Percentiles rank a stretch among this genome's conserved stretches.
Evolutionary conservation across 2,888 invertebrate genomes (phyloP).

Genomic region (Coleophora deauratella): DNA sequence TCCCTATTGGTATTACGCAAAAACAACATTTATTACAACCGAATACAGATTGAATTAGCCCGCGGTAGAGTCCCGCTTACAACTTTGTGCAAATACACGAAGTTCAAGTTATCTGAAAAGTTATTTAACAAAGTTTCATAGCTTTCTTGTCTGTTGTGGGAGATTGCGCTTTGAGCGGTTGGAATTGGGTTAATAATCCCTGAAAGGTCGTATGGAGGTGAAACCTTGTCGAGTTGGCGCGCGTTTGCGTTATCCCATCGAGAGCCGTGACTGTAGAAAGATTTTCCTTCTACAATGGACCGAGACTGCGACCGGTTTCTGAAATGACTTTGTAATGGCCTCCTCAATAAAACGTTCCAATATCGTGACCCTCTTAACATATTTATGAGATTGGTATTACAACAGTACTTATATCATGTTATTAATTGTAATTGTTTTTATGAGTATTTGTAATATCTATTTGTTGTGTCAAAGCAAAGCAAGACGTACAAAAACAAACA

Average conservation of each 20-base stretch:
- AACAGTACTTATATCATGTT: conserved; percentile 27
- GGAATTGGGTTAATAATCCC: conserved; percentile 57
- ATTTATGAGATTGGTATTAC: conserved; percentile 45
- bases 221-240: conserved; percentile 40
- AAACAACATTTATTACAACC: conserved; percentile 73
- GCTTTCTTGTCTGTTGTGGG: conserved; percentile 57
- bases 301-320: conserved; percentile 60
- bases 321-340: conserved; percentile 70
- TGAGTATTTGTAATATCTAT: not conserved
- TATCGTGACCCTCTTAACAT: conserved; percentile 52
- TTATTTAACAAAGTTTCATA: conserved; percentile 76
- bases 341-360: conserved; percentile 62
- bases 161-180: conserved; percentile 51
- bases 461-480: no score
- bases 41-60: conserved; percentile 70
- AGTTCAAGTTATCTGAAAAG: conserved; percentile 75
- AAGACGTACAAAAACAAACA: no score
- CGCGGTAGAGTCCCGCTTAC: conserved; percentile 64
- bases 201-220: conserved; percentile 35
- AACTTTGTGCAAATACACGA: conserved; percentile 68
- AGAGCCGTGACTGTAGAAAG: conserved; percentile 74
- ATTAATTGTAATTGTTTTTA: not conserved
- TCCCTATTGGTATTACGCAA: conserved; percentile 65
- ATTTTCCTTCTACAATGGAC: conserved; percentile 72
- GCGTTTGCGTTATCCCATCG: conserved; percentile 69